These are phyloP conservation scores for Petrocephalus microphthalmus DNA, from an alignment of 2,113 vertebrate species.

Conservation along the genomic window DNA sequence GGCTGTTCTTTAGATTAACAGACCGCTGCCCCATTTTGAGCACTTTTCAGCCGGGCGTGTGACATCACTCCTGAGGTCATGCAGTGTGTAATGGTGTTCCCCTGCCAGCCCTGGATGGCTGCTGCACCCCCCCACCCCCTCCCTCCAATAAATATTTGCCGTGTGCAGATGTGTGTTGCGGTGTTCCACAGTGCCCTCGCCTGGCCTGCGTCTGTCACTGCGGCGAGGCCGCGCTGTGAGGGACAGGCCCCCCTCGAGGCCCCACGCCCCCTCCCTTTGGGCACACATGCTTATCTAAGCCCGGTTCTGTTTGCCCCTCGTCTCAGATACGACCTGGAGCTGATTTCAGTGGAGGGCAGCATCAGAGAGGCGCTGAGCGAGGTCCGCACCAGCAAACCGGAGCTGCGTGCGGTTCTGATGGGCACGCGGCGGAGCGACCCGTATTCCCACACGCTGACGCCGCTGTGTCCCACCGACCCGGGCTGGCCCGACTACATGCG, in stretches of 20 bases:
- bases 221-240: not conserved
- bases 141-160: not conserved
- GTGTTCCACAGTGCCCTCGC: not conserved
- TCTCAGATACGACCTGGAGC: slow-evolving; percentile 69
- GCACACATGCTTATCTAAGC: not conserved
- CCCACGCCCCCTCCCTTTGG: not conserved
- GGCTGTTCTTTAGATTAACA: not conserved
- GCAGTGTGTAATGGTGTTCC: not conserved
- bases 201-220: not conserved
- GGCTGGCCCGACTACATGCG: slow-evolving; percentile 86
- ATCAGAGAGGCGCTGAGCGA: slow-evolving; percentile 73
- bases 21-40: not conserved
- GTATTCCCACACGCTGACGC: slow-evolving; percentile 71
- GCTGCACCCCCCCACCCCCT: not conserved
- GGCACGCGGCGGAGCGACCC: slow-evolving; percentile 86
- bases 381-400: slow-evolving; percentile 66
- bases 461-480: slow-evolving; percentile 76
- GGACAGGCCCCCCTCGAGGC: not conserved
- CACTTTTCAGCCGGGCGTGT: not conserved
- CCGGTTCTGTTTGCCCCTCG: not conserved
- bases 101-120: not conserved
- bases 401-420: slow-evolving; percentile 82
- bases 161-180: not conserved
- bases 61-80: not conserved
- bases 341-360: slow-evolving; percentile 75